phyloP scores from a whole-genome alignment of 2,113 vertebrate genomes.

The Phyllostomus discolor region DNA sequence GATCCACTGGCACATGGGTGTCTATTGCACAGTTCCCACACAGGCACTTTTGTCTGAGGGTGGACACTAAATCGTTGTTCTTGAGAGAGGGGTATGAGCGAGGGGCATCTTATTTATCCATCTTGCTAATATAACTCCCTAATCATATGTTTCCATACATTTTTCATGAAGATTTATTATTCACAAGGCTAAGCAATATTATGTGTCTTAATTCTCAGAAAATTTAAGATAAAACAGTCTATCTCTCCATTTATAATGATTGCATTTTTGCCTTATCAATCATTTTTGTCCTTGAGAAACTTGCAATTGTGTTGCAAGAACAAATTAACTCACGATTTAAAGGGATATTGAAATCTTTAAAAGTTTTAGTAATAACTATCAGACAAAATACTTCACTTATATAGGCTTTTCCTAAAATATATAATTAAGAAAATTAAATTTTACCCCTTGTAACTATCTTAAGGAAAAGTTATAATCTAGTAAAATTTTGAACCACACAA shows the following conservation, averaged over 20 bases:
- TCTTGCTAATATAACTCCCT: background rate
- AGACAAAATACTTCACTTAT: background rate
- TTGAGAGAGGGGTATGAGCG: background rate
- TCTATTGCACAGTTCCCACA: background rate
- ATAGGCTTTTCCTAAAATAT: background rate
- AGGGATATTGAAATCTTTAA: background rate
- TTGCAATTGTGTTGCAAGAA: background rate
- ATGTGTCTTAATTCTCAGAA: background rate
- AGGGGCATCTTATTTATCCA: background rate
- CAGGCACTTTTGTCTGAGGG: background rate
- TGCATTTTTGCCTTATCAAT: background rate
- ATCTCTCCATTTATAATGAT: background rate
- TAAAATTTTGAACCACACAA: background rate
- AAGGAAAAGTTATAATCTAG: background rate
- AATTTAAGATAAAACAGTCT: background rate
- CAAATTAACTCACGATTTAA: background rate
- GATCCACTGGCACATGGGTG: background rate
- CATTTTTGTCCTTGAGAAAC: background rate
- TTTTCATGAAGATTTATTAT: background rate
- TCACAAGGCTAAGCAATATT: background rate
- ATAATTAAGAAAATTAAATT: background rate
- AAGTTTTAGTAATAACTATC: background rate
- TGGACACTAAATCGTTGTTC: background rate
- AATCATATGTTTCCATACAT: background rate
- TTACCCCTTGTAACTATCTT: background rate